Evolutionary conservation across 30 jellyfish, hydroid and myxozoan species (phyloP), one percentile per base, ranked within the genome.

Genomic region (Cassiopea andromeda): DNA sequence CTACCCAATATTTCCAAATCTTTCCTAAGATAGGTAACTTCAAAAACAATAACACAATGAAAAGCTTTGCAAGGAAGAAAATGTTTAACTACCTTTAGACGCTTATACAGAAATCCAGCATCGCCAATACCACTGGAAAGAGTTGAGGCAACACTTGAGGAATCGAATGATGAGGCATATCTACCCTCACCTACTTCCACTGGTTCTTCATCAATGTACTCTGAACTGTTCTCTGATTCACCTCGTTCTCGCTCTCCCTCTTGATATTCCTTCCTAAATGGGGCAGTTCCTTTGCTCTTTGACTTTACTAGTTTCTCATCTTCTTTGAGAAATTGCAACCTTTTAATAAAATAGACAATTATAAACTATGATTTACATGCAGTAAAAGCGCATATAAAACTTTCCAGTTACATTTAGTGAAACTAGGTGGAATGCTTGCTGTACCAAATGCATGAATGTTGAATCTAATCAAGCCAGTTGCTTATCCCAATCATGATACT

Each of bases 101-200:
- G 84, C 79, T 77, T 87, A 85, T 77, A 87, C 12, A 87, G 75
- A 57, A 87, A 87, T 46, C 94, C 89, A 47, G 94, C 90, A 87
- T 87, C 94, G 50, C 94, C 77, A 48, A 87, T 87, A 7, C 84
- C 94, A 78, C 77, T 75, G 7, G 94, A 76, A 5, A 77, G 61
- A 44, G 94, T 76, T 46, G 94, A 76, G 64, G 89, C 80, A 49
- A 87, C 17, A 47, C 94, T 87, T 59, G 45, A 54, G 18, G 83
- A 14, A 6, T 75, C 90, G 13, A 81, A 61, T 9, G 78, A 18
- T 61, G 16, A 60, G 5, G 82, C 74, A 1, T 81, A 46, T 46
- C 14, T 66, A 73, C 70, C 54, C 49, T 43, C 79, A 17, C 6
- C 54, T 18, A 43, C 15, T 70, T 43, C 79, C n/a, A 2, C 54